phyloP scores from a whole-genome alignment of 2,888 invertebrate species.

The Schizaphis graminum region DNA sequence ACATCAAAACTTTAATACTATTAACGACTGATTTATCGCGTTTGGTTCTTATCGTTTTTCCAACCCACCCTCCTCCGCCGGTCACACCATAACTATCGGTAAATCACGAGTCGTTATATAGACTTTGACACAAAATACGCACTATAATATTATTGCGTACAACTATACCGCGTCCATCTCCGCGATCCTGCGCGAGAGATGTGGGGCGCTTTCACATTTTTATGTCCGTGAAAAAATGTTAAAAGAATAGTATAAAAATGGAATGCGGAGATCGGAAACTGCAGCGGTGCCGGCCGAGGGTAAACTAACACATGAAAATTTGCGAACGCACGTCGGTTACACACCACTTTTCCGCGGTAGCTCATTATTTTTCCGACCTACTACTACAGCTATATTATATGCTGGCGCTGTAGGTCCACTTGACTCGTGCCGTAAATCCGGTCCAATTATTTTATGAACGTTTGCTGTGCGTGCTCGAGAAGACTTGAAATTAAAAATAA shows the following conservation, averaged over 20 bases:
- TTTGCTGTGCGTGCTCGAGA: slow-evolving; percentile 7
- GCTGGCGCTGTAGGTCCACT: slow-evolving; percentile 21
- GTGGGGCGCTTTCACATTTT: background rate
- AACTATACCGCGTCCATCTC: background rate
- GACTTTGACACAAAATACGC: slow-evolving; percentile 16
- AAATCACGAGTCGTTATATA: slow-evolving; percentile 6
- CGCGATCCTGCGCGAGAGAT: background rate
- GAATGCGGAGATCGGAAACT: background rate
- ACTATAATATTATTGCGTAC: background rate
- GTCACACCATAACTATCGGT: background rate
- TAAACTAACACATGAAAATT: background rate
- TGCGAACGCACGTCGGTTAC: slow-evolving; percentile 12
- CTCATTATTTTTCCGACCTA: slow-evolving; percentile 33
- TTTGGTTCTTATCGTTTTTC: slow-evolving; percentile 56
- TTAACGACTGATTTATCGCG: slow-evolving; percentile 65
- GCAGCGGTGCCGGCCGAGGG: background rate
- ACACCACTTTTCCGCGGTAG: background rate
- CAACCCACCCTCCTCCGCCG: background rate
- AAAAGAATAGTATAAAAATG: background rate
- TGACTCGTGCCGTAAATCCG: slow-evolving; percentile 42
- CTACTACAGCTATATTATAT: background rate
- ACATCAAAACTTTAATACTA: slow-evolving; percentile 63
- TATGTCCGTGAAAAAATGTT: background rate
- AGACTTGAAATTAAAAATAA: slow-evolving; percentile 48
- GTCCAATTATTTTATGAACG: slow-evolving; percentile 55